These are phyloP conservation scores for Pollenia amentaria DNA, from an alignment of 2,888 invertebrate genomes.

Conservation along the genomic window DNA sequence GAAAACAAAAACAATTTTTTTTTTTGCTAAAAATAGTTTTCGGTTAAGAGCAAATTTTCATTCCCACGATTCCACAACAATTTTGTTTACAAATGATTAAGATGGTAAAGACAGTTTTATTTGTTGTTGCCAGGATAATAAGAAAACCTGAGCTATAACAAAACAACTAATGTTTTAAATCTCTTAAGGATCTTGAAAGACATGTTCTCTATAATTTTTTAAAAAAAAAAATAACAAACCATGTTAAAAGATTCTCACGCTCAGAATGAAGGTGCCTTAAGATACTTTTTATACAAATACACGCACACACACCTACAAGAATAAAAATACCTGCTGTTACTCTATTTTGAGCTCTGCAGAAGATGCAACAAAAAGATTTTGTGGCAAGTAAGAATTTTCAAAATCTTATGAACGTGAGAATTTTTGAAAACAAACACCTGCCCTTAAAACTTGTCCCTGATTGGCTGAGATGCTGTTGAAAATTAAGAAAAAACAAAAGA, in stretches of 20 bases:
- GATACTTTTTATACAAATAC: constrained; percentile 1
- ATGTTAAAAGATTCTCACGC: constrained; percentile 80
- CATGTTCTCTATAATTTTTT: constrained; percentile 66
- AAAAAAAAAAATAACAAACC: constrained; percentile 61
- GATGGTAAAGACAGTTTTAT: constrained; percentile 10
- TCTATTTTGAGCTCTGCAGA: constrained; percentile 51
- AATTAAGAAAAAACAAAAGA: constrained; percentile 38
- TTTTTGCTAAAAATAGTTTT: constrained; percentile 54
- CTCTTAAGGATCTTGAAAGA: constrained; percentile 70
- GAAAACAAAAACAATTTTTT: constrained; percentile 9
- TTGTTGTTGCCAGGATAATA: constrained; percentile 64
- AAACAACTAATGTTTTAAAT: constrained; percentile 64
- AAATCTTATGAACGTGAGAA: constrained; percentile 79
- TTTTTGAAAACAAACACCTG: constrained; percentile 79
- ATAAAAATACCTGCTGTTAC: constrained; percentile 79
- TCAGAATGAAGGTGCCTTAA: constrained; percentile 65
- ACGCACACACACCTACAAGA: constrained; percentile 53
- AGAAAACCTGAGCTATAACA: constrained; percentile 54
- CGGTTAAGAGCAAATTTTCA: neutral
- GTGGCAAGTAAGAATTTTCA: constrained; percentile 33
- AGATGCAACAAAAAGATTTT: constrained; percentile 47
- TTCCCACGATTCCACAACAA: constrained; percentile 64
- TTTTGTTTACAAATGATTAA: constrained; percentile 58
- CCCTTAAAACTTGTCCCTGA: constrained; percentile 74
- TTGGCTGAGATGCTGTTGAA: constrained; percentile 78